phyloP scores from a whole-genome alignment of 2,797 vertebrate genomes.

The Neoniphon sammara region DNA sequence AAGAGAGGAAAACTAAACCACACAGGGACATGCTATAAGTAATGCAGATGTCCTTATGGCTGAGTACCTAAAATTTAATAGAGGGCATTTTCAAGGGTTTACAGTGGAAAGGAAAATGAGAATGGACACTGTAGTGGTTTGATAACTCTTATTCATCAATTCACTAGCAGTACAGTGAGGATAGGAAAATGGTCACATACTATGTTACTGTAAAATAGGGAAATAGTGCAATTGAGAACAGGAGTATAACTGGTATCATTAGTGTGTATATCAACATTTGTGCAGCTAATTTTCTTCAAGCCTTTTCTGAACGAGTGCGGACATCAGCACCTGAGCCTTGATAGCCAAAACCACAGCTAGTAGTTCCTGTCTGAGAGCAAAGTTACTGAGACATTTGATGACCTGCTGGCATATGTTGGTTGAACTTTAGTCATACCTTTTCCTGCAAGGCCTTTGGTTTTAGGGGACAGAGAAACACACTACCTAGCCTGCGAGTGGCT shows the following conservation, averaged over 20 bases:
- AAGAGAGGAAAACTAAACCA: conserved; percentile 8
- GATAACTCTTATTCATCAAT: background rate
- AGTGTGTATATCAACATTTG: conserved; percentile 5
- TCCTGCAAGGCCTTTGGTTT: conserved; percentile 65
- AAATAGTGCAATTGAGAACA: background rate
- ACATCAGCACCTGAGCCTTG: conserved; percentile 40
- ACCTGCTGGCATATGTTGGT: conserved; percentile 71
- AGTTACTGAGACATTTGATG: conserved; percentile 56
- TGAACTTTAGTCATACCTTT: conserved; percentile 65
- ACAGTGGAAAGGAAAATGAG: background rate
- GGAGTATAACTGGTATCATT: background rate
- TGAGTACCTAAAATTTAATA: background rate
- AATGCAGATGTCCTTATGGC: conserved; percentile 6
- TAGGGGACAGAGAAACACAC: conserved; percentile 31
- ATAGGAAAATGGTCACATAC: background rate
- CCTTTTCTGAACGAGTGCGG: conserved; percentile 37
- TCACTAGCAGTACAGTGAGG: background rate
- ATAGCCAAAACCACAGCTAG: conserved; percentile 20
- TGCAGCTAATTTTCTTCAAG: background rate
- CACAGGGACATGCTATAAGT: conserved; percentile 22
- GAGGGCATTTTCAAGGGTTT: background rate
- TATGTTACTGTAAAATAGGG: conserved; percentile 3
- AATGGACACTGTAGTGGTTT: background rate
- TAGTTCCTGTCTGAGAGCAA: conserved; percentile 30
- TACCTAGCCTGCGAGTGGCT: conserved; percentile 23